Conservation (phyloP, 2,888 invertebrate genomes). For the Apodemia hepburni region DNA sequence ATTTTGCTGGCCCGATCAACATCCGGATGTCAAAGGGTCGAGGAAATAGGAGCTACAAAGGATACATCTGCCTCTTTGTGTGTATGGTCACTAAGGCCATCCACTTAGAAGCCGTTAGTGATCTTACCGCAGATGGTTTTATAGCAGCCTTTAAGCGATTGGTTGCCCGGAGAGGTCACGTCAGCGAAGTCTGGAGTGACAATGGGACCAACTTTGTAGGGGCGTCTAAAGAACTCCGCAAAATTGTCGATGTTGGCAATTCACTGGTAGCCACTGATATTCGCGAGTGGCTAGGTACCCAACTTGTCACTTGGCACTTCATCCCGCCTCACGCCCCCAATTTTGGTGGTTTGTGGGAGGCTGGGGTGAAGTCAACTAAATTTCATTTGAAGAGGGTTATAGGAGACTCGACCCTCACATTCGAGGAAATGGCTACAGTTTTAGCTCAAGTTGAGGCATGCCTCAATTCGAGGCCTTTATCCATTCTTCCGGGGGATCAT, state of each 20-base stretch:
- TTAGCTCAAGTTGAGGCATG: slow-evolving; percentile 30
- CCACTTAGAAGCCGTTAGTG: slow-evolving; percentile 25
- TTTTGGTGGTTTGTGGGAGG: slow-evolving; percentile 35
- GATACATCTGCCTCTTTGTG: not conserved
- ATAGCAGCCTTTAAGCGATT: too few species aligned
- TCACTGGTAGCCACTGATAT: slow-evolving; percentile 23
- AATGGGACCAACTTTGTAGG: too few species aligned
- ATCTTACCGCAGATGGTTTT: too few species aligned
- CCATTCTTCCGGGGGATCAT: too few species aligned
- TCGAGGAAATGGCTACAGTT: slow-evolving; percentile 29
- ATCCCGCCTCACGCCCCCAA: slow-evolving; percentile 30
- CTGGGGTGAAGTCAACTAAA: slow-evolving; percentile 28
- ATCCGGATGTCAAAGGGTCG: too few species aligned
- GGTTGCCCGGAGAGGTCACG: too few species aligned
- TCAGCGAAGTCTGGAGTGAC: too few species aligned
- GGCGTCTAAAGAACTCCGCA: too few species aligned
- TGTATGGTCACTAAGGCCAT: slow-evolving; percentile 5
- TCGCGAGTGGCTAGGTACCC: too few species aligned
- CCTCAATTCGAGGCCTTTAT: slow-evolving; percentile 28
- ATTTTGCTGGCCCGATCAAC: not conserved
- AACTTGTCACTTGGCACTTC: too few species aligned
- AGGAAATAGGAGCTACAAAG: not conserved
- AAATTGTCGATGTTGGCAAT: too few species aligned
- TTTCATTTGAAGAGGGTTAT: slow-evolving; percentile 24
- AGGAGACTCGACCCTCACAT: slow-evolving; percentile 26